phyloP scores from a whole-genome alignment of 2,888 invertebrate species.

The Endomychus coccineus region DNA sequence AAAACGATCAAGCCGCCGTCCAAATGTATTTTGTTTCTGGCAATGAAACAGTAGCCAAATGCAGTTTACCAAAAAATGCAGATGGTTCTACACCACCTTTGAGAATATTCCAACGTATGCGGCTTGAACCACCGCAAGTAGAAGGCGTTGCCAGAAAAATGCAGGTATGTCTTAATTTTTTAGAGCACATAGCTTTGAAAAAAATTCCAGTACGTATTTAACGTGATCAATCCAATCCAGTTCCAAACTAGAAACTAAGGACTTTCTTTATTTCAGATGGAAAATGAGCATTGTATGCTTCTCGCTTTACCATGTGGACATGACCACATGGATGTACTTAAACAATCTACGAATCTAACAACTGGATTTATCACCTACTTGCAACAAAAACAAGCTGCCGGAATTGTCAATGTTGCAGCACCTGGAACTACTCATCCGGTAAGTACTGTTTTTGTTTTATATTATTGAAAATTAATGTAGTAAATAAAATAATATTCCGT shows the following conservation, averaged over 20 bases:
- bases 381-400: constrained; percentile 95
- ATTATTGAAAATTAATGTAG: no score
- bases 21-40: constrained; percentile 99
- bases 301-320: constrained; percentile 92
- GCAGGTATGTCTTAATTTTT: constrained; percentile 58
- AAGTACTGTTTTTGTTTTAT: no score
- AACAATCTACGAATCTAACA: constrained; percentile 85
- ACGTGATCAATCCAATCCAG: not conserved
- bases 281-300: constrained; percentile 93
- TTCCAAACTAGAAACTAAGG: not conserved
- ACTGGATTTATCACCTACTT: constrained; percentile 94
- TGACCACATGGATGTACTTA: constrained; percentile 87
- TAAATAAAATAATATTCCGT: no score
- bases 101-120: constrained; percentile 95
- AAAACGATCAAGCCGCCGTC: constrained; percentile 94
- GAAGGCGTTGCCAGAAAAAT: constrained; percentile 95
- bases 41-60: constrained; percentile 80
- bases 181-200: no score
- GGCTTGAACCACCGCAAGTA: constrained; percentile 89
- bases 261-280: constrained; percentile 56
- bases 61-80: constrained; percentile 76
- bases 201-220: not conserved
- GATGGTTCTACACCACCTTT: constrained; percentile 80
- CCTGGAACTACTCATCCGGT: constrained; percentile 80
- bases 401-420: constrained; percentile 92